phyloP scores from a whole-genome alignment of 2,797 vertebrate species.

The Hylomyscus alleni region DNA sequence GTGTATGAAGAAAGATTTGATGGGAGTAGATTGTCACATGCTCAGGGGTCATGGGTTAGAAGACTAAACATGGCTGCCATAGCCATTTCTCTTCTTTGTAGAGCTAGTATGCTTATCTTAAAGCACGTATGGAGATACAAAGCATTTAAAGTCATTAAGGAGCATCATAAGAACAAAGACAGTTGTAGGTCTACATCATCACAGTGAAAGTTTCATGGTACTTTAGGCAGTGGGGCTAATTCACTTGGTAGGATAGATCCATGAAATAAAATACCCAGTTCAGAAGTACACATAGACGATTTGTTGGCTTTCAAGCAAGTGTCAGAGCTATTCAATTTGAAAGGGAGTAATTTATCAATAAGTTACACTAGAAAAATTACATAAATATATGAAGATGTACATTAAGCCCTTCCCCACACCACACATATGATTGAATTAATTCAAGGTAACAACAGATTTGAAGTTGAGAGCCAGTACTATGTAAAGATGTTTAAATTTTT shows the following conservation, averaged over 20 bases:
- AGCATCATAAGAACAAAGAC: background rate
- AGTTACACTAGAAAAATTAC: background rate
- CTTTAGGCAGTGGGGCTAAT: background rate
- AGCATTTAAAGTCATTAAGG: background rate
- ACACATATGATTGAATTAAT: slow-evolving; percentile 38
- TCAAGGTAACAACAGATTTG: background rate
- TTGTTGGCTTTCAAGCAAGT: background rate
- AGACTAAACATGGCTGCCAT: background rate
- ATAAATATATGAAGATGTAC: background rate
- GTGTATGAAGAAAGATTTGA: background rate
- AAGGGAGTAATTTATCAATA: slow-evolving; percentile 35
- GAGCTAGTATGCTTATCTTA: background rate
- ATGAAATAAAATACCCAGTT: background rate
- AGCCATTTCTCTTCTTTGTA: background rate
- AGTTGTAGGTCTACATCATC: background rate
- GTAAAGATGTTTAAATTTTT: slow-evolving; percentile 25
- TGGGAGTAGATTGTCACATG: background rate
- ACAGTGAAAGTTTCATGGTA: background rate
- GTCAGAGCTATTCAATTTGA: background rate
- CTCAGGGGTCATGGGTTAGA: background rate
- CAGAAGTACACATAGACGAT: background rate
- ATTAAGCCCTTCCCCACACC: background rate
- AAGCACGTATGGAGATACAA: background rate
- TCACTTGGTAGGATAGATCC: background rate
- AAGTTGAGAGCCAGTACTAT: background rate